A percentile compares a stretch with the other conserved stretches of the same genome.
phyloP scores from a whole-genome alignment of 2,888 invertebrate species.

The Callosobruchus maculatus region DNA sequence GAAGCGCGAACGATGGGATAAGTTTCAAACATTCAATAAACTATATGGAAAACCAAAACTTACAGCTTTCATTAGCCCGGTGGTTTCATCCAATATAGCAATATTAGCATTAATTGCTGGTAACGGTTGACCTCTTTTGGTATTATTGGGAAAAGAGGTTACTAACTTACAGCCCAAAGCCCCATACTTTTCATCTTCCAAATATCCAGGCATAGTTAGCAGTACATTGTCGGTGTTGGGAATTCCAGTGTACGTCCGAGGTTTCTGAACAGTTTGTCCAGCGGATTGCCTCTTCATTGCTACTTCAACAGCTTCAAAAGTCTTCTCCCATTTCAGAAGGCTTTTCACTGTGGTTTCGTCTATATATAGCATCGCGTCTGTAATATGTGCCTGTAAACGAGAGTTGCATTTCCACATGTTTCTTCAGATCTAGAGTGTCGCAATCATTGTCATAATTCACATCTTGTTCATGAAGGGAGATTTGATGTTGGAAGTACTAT shows the following conservation, averaged over 20 bases:
- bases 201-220: slow-evolving; percentile 50
- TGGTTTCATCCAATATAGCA: slow-evolving; percentile 46
- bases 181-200: slow-evolving; percentile 36
- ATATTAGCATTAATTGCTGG: slow-evolving; percentile 50
- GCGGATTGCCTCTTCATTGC: slow-evolving; percentile 43
- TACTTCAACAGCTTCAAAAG: slow-evolving; percentile 46
- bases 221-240: slow-evolving; percentile 22
- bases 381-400: not conserved
- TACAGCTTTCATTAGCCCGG: slow-evolving; percentile 49
- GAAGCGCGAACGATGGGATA: no score
- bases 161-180: slow-evolving; percentile 53
- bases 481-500: no score
- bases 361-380: slow-evolving; percentile 29
- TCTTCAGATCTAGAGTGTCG: no score
- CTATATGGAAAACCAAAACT: no score
- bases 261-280: slow-evolving; percentile 38
- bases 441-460: no score
- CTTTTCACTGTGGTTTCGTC: slow-evolving; percentile 30
- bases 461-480: no score
- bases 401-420: no score
- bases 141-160: slow-evolving; percentile 40
- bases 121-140: slow-evolving; percentile 40
- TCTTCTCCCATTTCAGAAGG: slow-evolving; percentile 46
- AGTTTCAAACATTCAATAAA: no score
- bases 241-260: slow-evolving; percentile 27